Conservation (phyloP, 1,140 invertebrate genomes). For the Ceratina australensis region DNA sequence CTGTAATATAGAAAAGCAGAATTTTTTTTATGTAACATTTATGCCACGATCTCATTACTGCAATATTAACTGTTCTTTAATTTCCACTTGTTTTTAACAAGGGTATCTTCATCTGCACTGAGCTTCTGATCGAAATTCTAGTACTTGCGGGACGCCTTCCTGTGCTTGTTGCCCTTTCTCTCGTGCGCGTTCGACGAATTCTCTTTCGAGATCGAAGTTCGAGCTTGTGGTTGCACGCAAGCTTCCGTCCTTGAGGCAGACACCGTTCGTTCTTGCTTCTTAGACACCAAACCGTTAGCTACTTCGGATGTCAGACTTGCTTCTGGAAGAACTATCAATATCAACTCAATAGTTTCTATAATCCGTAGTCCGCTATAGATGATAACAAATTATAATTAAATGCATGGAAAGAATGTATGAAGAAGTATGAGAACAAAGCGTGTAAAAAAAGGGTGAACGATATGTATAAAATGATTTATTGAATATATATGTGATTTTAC, state of each 20-base stretch:
- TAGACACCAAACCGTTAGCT: slow-evolving; percentile 20
- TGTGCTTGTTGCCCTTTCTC: not conserved
- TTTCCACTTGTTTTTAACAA: too few species aligned
- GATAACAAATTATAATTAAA: too few species aligned
- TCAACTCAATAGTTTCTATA: not conserved
- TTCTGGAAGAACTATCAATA: not conserved
- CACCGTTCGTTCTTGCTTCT: slow-evolving; percentile 17
- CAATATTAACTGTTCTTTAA: too few species aligned
- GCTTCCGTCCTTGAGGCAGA: not conserved
- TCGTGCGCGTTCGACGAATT: slow-evolving; percentile 50
- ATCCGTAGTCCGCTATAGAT: not conserved
- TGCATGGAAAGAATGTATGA: too few species aligned
- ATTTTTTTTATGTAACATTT: too few species aligned
- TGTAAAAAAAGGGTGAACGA: too few species aligned
- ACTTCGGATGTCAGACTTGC: not conserved
- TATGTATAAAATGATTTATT: too few species aligned
- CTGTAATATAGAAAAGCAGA: too few species aligned
- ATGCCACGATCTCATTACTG: too few species aligned
- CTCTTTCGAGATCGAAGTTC: slow-evolving; percentile 52
- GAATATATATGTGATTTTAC: too few species aligned
- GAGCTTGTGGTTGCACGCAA: not conserved
- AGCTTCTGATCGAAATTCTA: not conserved
- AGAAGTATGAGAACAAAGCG: too few species aligned
- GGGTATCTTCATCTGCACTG: not conserved
- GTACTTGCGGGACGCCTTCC: not conserved